A percentile compares a stretch with the other conserved stretches of the same genome.
Conservation (phyloP, 2,888 invertebrate species). For the Tupiocoris notatus region DNA sequence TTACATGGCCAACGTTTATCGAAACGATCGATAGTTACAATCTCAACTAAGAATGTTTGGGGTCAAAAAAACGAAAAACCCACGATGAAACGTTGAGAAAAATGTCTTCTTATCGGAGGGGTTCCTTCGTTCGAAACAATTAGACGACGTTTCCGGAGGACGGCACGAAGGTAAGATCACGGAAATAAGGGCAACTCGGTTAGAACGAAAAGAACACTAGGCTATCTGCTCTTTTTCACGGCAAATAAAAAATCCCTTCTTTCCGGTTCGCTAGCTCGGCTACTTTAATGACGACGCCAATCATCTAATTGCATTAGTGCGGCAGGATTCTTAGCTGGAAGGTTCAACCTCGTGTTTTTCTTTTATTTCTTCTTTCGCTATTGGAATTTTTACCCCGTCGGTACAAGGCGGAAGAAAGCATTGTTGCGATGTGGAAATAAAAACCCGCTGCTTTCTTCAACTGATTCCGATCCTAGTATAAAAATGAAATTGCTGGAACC, state of each 20-base stretch:
- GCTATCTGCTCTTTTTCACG: not conserved
- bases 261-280: not conserved
- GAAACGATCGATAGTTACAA: conserved; percentile 25
- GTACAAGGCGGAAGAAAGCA: too few relatives aligned
- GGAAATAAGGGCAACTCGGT: not conserved
- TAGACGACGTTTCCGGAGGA: not conserved
- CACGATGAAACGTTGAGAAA: not conserved
- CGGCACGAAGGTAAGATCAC: not conserved
- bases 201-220: not conserved
- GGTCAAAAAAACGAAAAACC: not conserved
- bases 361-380: not conserved
- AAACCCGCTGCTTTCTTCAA: too few relatives aligned
- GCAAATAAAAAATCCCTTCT: not conserved
- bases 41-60: not conserved
- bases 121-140: not conserved
- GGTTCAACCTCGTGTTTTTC: not conserved
- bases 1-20: conserved; percentile 24
- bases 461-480: too few relatives aligned
- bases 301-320: not conserved
- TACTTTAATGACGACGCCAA: not conserved
- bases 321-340: not conserved
- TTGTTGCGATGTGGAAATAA: too few relatives aligned
- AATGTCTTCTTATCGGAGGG: not conserved
- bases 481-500: too few relatives aligned
- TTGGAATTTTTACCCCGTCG: too few relatives aligned